A percentile compares a stretch with the other conserved stretches of the same genome.
These are phyloP conservation scores for Vireo altiloquus DNA, from an alignment of 2,113 vertebrate genomes.

Conservation along the genomic window DNA sequence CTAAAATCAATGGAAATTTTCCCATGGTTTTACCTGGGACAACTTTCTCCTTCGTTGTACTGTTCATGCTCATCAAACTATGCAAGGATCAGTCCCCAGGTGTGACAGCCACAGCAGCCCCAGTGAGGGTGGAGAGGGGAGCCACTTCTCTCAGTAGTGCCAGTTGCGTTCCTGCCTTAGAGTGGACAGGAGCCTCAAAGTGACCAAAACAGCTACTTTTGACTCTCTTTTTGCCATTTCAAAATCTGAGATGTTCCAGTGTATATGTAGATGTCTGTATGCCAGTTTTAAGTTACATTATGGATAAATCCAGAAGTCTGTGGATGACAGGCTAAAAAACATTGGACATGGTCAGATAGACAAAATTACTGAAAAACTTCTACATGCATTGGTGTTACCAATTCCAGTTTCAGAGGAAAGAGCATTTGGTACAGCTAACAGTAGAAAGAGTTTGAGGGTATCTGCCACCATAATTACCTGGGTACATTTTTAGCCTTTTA, in stretches of 20 bases:
- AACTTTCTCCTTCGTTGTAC: neutral
- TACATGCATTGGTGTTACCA: neutral
- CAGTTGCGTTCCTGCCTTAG: neutral
- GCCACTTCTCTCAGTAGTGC: neutral
- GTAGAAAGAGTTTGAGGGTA: neutral
- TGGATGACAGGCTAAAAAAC: neutral
- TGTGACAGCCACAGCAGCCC: too few relatives aligned
- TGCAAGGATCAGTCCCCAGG: neutral
- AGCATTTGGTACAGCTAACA: neutral
- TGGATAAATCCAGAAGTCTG: neutral
- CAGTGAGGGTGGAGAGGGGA: accelerated
- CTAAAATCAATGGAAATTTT: neutral
- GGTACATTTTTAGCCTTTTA: neutral
- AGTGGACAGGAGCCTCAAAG: neutral
- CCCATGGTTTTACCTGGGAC: neutral
- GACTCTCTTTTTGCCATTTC: neutral
- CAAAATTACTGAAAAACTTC: neutral
- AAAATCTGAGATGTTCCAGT: neutral
- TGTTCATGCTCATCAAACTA: neutral
- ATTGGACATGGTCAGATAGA: neutral
- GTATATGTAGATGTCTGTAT: neutral
- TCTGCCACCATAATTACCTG: neutral
- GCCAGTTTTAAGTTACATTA: neutral
- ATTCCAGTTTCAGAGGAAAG: neutral
- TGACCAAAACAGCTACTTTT: neutral